Base-by-base conservation (phyloP, 1,140 invertebrate species). In the Batillaria attramentaria region DNA sequence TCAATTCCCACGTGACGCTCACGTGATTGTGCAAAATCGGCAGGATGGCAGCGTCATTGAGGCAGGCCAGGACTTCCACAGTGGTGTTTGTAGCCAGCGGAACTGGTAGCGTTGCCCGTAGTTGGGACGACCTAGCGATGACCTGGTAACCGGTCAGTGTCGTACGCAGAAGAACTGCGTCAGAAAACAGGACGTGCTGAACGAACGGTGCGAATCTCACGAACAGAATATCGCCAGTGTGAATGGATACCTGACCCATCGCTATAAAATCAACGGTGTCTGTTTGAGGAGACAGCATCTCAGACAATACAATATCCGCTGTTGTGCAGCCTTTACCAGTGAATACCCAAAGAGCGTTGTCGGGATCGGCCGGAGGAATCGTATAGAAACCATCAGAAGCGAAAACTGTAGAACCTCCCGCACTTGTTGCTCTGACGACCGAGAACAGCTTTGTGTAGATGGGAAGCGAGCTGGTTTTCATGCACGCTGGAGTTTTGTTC, bases 61-160 rank as follows among this genome's bases (percentile, higher is more conserved):
- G 43, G 39, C 72, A 73, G 16, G 20, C 35, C 72, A 35, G 46
- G 10, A 73, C 35, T 6, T 20, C 20, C 33, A 73, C 46, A 13
- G 46, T 73, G 0, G 33, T 73, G 46, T 73, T 73, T 8, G 46
- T 46, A n/a, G 72, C 16, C 20, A 33, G 10, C 8, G 72, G 16
- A 24, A 16, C 33, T 0, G 72, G 72, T 13, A 73, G 10, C 10
- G 46, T 20, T 6, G 50, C 72, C n/a, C 46, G 54, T 20, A 73
- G 13, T 31, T 18, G 33, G 28, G 46, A 16, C 77, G 65, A 66
- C 68, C 78, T 46, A 18, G 79, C 69, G 6, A 77, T 37, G 50
- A 81, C 31, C 65, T 81, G 79, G 8, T 66, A 66, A 8, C 75
- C 62, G 35, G n/a, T 73, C 24, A 33, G 37, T 54, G 33, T 78